phyloP scores from a whole-genome alignment of 2,113 vertebrate genomes.

The Anarrhichthys ocellatus region DNA sequence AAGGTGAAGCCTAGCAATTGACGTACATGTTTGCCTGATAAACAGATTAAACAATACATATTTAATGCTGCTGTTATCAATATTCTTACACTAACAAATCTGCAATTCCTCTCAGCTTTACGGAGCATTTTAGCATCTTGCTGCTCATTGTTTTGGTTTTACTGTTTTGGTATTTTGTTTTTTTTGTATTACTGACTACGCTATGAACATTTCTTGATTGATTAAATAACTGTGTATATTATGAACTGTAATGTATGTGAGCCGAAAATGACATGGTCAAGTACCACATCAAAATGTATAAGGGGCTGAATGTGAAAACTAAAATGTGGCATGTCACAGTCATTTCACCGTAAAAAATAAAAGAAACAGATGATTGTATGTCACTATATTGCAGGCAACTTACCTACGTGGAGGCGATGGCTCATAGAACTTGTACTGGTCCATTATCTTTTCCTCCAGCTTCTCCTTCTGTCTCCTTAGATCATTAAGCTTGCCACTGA shows the following conservation, averaged over 20 bases:
- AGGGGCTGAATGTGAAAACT: neutral
- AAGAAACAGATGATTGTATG: neutral
- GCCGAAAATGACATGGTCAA: neutral
- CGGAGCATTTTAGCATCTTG: neutral
- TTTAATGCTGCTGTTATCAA: neutral
- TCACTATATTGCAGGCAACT: neutral
- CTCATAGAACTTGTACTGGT: slow-evolving; percentile 98
- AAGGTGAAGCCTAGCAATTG: neutral
- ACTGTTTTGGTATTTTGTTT: neutral
- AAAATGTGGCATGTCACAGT: neutral
- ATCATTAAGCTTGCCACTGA: slow-evolving; percentile 97
- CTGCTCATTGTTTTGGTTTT: neutral
- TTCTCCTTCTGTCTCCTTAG: slow-evolving; percentile 98
- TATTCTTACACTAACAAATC: neutral
- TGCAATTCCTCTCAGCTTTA: neutral
- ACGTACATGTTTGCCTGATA: neutral
- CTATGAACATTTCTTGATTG: neutral
- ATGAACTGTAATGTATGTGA: neutral
- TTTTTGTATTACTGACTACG: neutral
- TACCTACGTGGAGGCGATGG: slow-evolving; percentile 96
- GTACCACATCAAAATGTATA: neutral
- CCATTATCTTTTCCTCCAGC: slow-evolving; percentile 99
- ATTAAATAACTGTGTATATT: neutral
- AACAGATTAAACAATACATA: neutral
- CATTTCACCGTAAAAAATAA: neutral